Base-by-base conservation (phyloP, 2,797 vertebrate genomes). In the Pyrocephalus nanus region DNA sequence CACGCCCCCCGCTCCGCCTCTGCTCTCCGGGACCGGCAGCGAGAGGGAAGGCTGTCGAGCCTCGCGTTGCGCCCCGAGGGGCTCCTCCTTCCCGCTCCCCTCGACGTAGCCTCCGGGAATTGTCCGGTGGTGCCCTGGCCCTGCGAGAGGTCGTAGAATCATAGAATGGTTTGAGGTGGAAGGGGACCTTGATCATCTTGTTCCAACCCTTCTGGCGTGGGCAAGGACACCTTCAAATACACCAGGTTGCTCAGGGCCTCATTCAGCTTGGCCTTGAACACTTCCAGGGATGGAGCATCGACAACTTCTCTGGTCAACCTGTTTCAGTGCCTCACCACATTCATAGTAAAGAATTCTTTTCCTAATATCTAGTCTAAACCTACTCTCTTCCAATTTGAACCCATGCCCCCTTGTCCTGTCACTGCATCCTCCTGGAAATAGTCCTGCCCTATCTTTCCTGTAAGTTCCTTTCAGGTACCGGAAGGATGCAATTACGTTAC, bases 61-160 rank as follows among this genome's bases (percentile, higher is more conserved):
- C 6, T 26, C 0, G 36, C 17, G 3, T 2, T 26, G n/a, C 16
- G 6, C 3, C 1, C 9, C 3, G 4, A 38, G 19, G 9, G n/a
- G 27, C 29, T 43, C 6, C 10, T 16, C 25, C 20, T 6, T 12
- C 20, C 19, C 29, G 7, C 15, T 32, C 34, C 12, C 10, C 43
- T 27, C 32, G 43, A 26, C 27, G 43, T 30, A 82, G 66, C 72
- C 50, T n/a, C 11, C 20, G 18, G 25, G 34, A 22, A 3, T 4
- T 4, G 0, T 32, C 38, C 19, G 6, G 17, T 3, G 20, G 20
- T 8, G 62, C 36, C 12, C 19, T 30, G 55, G 15, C 42, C 8
- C 16, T 6, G 12, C 7, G 6, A 36, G 25, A 12, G 20, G 19
- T 61, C 45, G 15, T 1, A 11, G 32, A 36, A 27, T 22, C 64